Percentiles rank a stretch among this genome's conserved stretches.
Conservation (phyloP, 2,797 vertebrate genomes). For the Dipus sagitta region DNA sequence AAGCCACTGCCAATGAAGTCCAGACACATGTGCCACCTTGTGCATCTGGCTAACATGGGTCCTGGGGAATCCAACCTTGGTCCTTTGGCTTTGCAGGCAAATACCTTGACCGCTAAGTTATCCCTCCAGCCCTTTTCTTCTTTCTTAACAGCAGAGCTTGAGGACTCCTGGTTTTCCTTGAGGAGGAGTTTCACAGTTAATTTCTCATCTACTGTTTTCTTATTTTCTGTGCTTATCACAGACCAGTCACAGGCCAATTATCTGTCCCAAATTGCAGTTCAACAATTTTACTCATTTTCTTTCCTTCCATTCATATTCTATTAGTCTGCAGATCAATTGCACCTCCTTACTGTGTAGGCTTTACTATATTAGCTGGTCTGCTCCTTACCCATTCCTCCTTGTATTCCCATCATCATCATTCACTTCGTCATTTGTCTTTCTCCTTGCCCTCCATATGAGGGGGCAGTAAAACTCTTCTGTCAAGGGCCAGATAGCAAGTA, state of each 20-base stretch:
- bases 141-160: not conserved
- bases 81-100: no score
- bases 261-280: conserved; percentile 9
- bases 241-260: not conserved
- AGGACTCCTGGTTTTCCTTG: not conserved
- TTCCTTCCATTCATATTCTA: not conserved
- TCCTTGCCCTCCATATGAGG: not conserved
- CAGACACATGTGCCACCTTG: no score
- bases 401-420: not conserved
- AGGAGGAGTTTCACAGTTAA: not conserved
- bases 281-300: not conserved
- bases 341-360: not conserved
- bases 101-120: no score
- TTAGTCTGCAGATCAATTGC: not conserved
- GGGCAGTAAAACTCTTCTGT: not conserved
- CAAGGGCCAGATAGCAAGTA: not conserved
- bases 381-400: not conserved
- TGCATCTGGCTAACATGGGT: no score
- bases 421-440: not conserved
- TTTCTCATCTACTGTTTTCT: not conserved
- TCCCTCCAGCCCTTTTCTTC: not conserved
- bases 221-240: conserved; percentile 8
- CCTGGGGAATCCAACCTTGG: no score
- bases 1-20: no score
- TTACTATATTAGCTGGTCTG: not conserved